Conservation (phyloP, 2,888 invertebrate genomes). For the Pterostichus madidus region DNA sequence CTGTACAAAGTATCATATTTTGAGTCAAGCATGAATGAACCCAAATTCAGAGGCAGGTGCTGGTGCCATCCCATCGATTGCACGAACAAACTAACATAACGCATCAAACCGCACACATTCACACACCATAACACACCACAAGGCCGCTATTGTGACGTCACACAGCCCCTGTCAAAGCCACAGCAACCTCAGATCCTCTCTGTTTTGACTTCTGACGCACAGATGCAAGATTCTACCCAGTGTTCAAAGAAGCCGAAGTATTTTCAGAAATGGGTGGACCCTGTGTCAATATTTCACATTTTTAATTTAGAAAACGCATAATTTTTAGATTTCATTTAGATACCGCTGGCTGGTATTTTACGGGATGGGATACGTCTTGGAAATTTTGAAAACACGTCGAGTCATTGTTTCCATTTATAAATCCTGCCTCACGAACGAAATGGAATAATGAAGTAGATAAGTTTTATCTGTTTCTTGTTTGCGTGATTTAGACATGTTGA, state of each 20-base stretch:
- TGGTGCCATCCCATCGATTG: slow-evolving; percentile 68
- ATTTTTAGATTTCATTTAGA: slow-evolving; percentile 67
- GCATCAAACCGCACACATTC: slow-evolving; percentile 44
- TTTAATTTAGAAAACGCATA: slow-evolving; percentile 69
- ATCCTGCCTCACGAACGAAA: slow-evolving; percentile 48
- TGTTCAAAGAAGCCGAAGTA: slow-evolving; percentile 45
- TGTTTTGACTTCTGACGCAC: slow-evolving; percentile 50
- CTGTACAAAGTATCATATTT: neutral
- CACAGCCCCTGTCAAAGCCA: slow-evolving; percentile 10
- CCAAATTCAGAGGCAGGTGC: slow-evolving; percentile 71
- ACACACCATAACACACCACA: slow-evolving; percentile 34
- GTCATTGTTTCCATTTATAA: slow-evolving; percentile 60
- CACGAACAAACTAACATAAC: slow-evolving; percentile 29
- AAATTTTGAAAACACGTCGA: slow-evolving; percentile 48
- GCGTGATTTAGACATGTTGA: slow-evolving; percentile 59
- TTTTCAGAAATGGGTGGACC: slow-evolving; percentile 67
- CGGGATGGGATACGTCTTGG: slow-evolving; percentile 31
- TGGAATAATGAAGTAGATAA: slow-evolving; percentile 56
- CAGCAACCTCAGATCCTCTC: slow-evolving; percentile 15
- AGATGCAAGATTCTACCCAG: neutral
- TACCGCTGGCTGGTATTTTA: slow-evolving; percentile 51
- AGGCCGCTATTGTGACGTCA: slow-evolving; percentile 21
- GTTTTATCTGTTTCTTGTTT: slow-evolving; percentile 50
- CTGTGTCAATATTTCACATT: slow-evolving; percentile 69
- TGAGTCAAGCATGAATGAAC: slow-evolving; percentile 68